These are phyloP conservation scores for Amblyopsis hoosieri DNA, from an alignment of 2,797 vertebrate genomes.

Conservation along the genomic window DNA sequence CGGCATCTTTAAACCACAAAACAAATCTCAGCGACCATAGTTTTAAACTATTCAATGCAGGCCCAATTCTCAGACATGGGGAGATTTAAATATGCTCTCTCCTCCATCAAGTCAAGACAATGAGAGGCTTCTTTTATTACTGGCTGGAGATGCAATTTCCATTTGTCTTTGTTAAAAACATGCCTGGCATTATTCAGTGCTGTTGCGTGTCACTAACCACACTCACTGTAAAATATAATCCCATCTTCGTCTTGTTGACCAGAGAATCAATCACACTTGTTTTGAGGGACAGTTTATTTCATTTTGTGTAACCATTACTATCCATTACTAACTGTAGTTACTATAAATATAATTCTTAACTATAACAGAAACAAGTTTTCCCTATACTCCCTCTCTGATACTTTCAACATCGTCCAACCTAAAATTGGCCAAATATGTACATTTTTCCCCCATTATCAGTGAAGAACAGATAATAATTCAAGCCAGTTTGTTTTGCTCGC, in stretches of 20 bases:
- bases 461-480: constrained; percentile 49
- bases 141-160: background rate
- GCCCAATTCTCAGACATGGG: background rate
- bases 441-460: constrained; percentile 23
- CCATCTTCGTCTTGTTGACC: background rate
- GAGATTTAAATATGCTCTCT: background rate
- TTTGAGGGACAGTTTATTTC: background rate
- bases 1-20: constrained; percentile 27
- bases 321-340: background rate
- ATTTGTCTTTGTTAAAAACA: constrained; percentile 6
- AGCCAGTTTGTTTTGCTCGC: constrained; percentile 53
- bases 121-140: background rate
- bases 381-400: constrained; percentile 17
- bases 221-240: background rate
- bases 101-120: constrained; percentile 8
- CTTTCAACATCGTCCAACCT: constrained; percentile 40
- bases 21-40: constrained; percentile 15
- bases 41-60: background rate
- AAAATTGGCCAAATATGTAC: constrained; percentile 27
- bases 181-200: background rate
- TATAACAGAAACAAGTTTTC: background rate
- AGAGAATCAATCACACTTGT: background rate
- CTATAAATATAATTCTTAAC: background rate
- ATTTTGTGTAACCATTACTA: background rate
- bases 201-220: background rate